phyloP scores from a whole-genome alignment of 2,888 invertebrate genomes.

The Drosophila falleni region DNA sequence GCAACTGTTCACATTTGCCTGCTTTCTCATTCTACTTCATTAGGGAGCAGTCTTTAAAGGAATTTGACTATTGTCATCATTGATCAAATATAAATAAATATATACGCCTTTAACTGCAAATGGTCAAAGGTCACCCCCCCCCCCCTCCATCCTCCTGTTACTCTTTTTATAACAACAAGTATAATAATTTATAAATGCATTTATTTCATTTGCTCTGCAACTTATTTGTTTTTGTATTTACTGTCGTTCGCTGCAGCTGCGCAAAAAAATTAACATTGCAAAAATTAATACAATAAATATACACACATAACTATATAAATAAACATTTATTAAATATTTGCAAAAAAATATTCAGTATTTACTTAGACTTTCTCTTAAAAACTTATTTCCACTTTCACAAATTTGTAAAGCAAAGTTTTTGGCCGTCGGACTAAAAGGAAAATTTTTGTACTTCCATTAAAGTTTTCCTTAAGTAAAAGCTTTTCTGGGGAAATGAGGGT shows the following conservation, averaged over 20 bases:
- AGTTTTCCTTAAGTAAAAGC: neutral
- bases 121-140: slow-evolving; percentile 13
- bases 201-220: slow-evolving; percentile 50
- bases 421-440: neutral
- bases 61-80: slow-evolving; percentile 16
- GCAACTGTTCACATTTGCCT: slow-evolving; percentile 16
- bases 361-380: slow-evolving; percentile 20
- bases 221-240: slow-evolving; percentile 69
- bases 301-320: slow-evolving; percentile 6
- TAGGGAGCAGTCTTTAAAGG: slow-evolving; percentile 10
- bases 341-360: slow-evolving; percentile 15
- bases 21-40: neutral
- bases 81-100: slow-evolving; percentile 57
- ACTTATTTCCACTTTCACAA: slow-evolving; percentile 1
- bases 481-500: neutral
- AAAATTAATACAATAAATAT: slow-evolving; percentile 39
- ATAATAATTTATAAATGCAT: slow-evolving; percentile 16
- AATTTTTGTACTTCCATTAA: neutral
- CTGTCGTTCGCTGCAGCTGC: slow-evolving; percentile 59
- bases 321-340: slow-evolving; percentile 25
- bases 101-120: slow-evolving; percentile 29
- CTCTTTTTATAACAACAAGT: neutral
- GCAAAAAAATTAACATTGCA: slow-evolving; percentile 37
- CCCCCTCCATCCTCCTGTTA: neutral
- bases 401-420: neutral